phyloP scores from a whole-genome alignment of 2,888 invertebrate species.

The Euplexia lucipara region DNA sequence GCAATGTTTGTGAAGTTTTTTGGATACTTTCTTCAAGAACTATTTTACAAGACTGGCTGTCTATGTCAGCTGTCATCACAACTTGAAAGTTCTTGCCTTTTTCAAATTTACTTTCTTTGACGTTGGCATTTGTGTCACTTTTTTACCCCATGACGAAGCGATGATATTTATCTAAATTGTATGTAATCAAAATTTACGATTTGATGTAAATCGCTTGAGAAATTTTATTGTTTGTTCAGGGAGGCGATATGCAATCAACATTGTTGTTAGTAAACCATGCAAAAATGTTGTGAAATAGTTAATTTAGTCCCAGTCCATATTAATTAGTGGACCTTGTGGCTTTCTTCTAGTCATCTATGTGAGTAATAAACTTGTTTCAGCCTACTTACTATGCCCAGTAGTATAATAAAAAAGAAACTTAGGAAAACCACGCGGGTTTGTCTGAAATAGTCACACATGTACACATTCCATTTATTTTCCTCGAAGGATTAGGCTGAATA shows the following conservation, averaged over 20 bases:
- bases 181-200: constrained; percentile 13
- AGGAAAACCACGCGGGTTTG: too few species aligned
- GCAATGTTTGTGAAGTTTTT: too few species aligned
- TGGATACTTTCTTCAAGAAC: constrained; percentile 1
- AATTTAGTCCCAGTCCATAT: constrained; percentile 10
- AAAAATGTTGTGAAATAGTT: constrained; percentile 44
- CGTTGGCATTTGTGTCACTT: constrained; percentile 27
- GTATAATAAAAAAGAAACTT: background rate
- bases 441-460: background rate
- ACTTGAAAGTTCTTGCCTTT: background rate
- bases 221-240: constrained; percentile 22
- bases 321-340: constrained; percentile 11
- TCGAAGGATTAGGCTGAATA: too few species aligned
- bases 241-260: constrained; percentile 26
- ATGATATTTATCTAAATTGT: constrained; percentile 37
- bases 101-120: constrained; percentile 20
- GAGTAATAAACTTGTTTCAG: background rate
- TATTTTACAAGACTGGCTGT: constrained; percentile 27
- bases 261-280: constrained; percentile 33
- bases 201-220: constrained; percentile 34
- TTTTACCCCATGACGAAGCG: constrained; percentile 35
- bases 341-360: constrained; percentile 27
- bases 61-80: background rate
- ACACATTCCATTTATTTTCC: too few species aligned
- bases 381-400: background rate